Conservation (phyloP, 2,888 invertebrate genomes). For the Thera britannica region DNA sequence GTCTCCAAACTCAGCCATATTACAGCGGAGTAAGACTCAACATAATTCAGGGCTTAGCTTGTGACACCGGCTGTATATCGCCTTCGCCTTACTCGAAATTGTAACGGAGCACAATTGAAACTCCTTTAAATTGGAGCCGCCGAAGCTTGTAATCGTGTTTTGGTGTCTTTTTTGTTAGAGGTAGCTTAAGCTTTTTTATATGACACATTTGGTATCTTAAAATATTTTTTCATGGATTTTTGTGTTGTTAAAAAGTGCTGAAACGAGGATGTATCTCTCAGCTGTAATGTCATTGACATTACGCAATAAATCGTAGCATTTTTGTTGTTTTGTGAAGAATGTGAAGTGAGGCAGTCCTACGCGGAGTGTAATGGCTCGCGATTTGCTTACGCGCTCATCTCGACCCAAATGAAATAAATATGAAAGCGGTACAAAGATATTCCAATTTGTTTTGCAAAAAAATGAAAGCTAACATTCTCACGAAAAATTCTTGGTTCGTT, state of each 20-base stretch:
- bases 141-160: constrained; percentile 38
- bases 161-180: constrained; percentile 31
- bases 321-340: background rate
- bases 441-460: background rate
- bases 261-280: constrained; percentile 1
- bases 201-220: constrained; percentile 24
- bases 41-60: constrained; percentile 18
- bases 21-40: constrained; percentile 19
- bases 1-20: constrained; percentile 24
- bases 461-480: background rate
- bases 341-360: too few species aligned
- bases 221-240: constrained; percentile 5
- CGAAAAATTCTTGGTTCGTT: background rate
- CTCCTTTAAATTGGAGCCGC: constrained; percentile 33
- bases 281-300: too few species aligned
- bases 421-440: background rate
- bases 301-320: background rate
- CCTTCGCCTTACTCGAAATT: constrained; percentile 35
- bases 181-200: constrained; percentile 27
- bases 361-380: background rate
- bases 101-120: constrained; percentile 39
- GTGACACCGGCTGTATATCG: constrained; percentile 26
- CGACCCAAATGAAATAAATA: background rate
- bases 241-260: constrained; percentile 1
- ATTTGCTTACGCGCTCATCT: background rate